Evolutionary conservation across 2,797 vertebrate species (phyloP), one percentile per base, ranked within the genome.

Genomic region (Pangasius sanitwongsei): DNA sequence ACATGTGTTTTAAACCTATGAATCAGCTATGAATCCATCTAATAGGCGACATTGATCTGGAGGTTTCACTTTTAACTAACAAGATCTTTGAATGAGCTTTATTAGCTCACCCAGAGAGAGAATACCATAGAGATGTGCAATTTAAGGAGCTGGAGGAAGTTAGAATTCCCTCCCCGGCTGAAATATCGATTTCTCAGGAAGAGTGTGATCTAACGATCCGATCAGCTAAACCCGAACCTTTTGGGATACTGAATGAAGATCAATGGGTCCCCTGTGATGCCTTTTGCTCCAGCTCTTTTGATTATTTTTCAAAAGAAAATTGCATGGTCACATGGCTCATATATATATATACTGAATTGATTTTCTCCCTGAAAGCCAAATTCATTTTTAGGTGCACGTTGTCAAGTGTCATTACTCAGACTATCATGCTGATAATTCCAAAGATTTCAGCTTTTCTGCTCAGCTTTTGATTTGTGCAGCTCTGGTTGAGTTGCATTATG

Each of bases 211-310:
- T 80, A 81, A 78, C 75, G 72, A 81, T 77, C 83, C 25, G 55
- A 89, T 89, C 69, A 86, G 77, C 85, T 83, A 86, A 82, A 89
- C 53, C 82, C 77, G 57, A 16, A 84, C 57, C 89, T 84, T 92
- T 90, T 90, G 92, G 93, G 91, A 61, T 1, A 85, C 81, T 85
- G 92, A 91, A 92, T 89, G 91, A 89, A 92, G 89, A 93, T 91
- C 94, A 90, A 92, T 88, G 59, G 41, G 53, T 63, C 41, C n/a
- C 12, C 50, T 67, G 48, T 57, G 85, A 63, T 70, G 83, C 55
- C 37, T 85, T 37, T 87, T 67, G 61, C 87, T 87, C 15, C 28
- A 78, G 44, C 70, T 69, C 72, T 65, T 88, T 87, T 81, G 55
- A 87, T 89, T 87, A 63, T 89, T 89, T 84, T 86, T 88, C 28